Evolutionary conservation across 2,888 invertebrate genomes (phyloP).

Genomic region (Eilema caniola): DNA sequence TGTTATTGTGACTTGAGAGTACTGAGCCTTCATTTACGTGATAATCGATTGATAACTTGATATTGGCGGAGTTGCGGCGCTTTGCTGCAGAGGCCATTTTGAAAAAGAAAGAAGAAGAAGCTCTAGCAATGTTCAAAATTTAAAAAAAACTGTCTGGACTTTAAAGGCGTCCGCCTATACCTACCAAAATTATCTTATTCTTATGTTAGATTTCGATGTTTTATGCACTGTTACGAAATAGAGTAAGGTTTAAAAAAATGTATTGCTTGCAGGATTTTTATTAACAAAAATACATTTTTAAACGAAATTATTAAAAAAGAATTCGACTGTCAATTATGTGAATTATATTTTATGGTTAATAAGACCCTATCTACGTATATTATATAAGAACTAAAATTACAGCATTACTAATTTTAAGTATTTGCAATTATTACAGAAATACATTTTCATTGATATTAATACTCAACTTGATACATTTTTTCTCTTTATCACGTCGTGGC

Average conservation of each 20-base stretch:
- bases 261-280: not conserved
- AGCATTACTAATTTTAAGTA: not conserved
- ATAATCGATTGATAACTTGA: too few species aligned
- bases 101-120: too few species aligned
- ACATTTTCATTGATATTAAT: not conserved
- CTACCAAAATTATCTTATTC: not conserved
- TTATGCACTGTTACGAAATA: not conserved
- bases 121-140: too few species aligned
- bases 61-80: too few species aligned
- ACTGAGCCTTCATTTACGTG: too few species aligned
- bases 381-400: not conserved
- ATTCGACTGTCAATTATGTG: not conserved
- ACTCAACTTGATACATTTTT: not conserved
- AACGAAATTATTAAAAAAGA: not conserved
- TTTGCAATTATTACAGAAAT: not conserved
- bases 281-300: not conserved
- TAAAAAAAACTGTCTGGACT: too few species aligned
- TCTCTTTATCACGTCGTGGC: not conserved
- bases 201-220: not conserved
- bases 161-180: too few species aligned
- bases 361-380: not conserved
- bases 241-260: not conserved
- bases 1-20: too few species aligned
- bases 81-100: too few species aligned
- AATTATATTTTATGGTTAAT: not conserved